Conservation (phyloP, 2,888 invertebrate species). For the Tetrapedia diversipes region DNA sequence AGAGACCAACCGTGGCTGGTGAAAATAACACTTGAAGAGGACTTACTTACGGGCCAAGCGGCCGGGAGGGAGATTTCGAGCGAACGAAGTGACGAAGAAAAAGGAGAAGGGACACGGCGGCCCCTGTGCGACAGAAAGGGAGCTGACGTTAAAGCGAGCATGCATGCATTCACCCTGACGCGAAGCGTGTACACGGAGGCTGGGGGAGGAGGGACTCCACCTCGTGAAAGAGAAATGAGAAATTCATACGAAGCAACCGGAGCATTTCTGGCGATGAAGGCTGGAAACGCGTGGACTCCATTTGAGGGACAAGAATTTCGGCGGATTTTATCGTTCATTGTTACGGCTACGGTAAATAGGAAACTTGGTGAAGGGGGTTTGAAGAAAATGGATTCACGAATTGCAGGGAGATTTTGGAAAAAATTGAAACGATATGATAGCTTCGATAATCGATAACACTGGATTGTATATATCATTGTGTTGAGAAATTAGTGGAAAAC, state of each 20-base stretch:
- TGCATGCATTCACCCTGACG: slow-evolving; percentile 39
- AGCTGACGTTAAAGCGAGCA: slow-evolving; percentile 45
- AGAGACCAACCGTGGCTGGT: slow-evolving; percentile 56
- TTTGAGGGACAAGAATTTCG: slow-evolving; percentile 4
- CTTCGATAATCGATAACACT: too few relatives aligned
- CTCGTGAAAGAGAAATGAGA: slow-evolving; percentile 23
- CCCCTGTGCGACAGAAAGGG: slow-evolving; percentile 26
- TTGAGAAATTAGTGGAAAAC: too few relatives aligned
- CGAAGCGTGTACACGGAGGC: not conserved
- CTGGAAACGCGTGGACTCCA: not conserved
- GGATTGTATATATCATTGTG: too few relatives aligned
- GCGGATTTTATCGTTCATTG: not conserved
- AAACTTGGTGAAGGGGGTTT: too few relatives aligned
- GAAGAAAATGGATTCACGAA: too few relatives aligned
- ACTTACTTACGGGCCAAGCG: slow-evolving; percentile 70
- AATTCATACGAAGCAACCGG: slow-evolving; percentile 29
- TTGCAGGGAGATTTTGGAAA: too few relatives aligned
- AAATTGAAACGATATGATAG: too few relatives aligned
- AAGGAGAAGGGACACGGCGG: slow-evolving; percentile 17
- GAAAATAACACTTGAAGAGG: slow-evolving; percentile 77
- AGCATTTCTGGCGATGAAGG: slow-evolving; percentile 5
- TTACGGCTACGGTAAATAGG: not conserved
- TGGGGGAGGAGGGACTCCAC: not conserved
- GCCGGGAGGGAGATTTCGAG: slow-evolving; percentile 56
- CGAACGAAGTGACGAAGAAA: slow-evolving; percentile 51